Evolutionary conservation across 2,888 invertebrate genomes (phyloP).

Genomic region (Eristalinus sepulchralis): DNA sequence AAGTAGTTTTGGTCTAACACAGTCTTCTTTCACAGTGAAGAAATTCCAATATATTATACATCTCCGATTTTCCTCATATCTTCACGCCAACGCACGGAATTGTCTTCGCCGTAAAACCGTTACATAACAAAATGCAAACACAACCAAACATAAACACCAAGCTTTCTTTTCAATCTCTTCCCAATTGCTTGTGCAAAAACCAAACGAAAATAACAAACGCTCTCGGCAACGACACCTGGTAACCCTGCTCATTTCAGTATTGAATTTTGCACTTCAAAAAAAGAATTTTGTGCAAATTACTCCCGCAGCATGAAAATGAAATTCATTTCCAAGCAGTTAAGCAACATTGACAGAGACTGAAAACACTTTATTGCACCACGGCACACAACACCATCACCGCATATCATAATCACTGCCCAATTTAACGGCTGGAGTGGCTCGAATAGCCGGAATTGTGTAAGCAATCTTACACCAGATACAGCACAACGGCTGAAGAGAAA

Average conservation of each 20-base stretch:
- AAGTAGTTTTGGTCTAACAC: background rate
- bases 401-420: background rate
- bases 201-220: background rate
- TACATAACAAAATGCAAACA: background rate
- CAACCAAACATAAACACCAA: background rate
- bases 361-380: background rate
- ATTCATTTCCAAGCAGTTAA: background rate
- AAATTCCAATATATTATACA: background rate
- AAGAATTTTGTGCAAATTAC: slow-evolving; percentile 10
- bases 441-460: slow-evolving; percentile 10
- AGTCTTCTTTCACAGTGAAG: background rate
- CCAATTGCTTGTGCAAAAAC: background rate
- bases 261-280: slow-evolving; percentile 6
- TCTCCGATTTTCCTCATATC: background rate
- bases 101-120: background rate
- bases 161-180: background rate
- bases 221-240: background rate
- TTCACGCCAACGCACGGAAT: background rate
- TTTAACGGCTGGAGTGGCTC: background rate
- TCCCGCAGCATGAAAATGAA: background rate
- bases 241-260: slow-evolving; percentile 2
- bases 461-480: slow-evolving; percentile 27
- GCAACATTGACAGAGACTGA: background rate
- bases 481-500: slow-evolving; percentile 30
- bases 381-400: background rate